Evolutionary conservation across 1,140 invertebrate genomes (phyloP).

Genomic region (Drusus annulatus): DNA sequence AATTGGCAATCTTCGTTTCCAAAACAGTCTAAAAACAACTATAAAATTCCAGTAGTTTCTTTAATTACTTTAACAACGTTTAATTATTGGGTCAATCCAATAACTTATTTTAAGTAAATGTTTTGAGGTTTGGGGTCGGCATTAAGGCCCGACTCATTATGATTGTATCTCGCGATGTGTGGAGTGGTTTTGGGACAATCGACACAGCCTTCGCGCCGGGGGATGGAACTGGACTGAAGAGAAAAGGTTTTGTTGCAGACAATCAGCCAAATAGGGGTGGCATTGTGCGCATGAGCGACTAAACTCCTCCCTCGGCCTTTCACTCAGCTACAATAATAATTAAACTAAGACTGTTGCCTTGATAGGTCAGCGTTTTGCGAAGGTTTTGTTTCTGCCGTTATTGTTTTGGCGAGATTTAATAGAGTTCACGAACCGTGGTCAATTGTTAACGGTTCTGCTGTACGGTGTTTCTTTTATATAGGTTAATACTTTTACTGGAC

Average conservation of each 20-base stretch:
- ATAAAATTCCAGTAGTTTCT: no score
- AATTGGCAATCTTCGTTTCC: no score
- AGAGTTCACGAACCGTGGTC: no score
- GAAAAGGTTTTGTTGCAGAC: slow-evolving; percentile 30
- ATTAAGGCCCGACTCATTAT: neutral
- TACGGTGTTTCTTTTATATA: no score
- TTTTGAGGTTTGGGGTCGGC: neutral
- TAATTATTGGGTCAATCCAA: neutral
- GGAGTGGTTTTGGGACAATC: neutral
- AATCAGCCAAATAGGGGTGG: slow-evolving; percentile 28
- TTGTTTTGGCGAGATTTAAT: no score
- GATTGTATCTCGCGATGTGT: neutral
- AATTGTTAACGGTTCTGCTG: no score
- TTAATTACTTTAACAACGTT: no score
- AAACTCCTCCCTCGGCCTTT: slow-evolving; percentile 13
- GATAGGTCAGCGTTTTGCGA: no score
- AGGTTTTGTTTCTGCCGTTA: no score
- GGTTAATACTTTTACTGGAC: no score
- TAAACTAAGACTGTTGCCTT: no score
- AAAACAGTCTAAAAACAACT: no score
- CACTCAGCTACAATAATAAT: slow-evolving; percentile 18
- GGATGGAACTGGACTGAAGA: slow-evolving; percentile 5
- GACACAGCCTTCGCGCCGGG: slow-evolving; percentile 3
- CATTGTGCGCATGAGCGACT: slow-evolving; percentile 23
- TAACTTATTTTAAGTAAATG: neutral